Evolutionary conservation across 2,797 vertebrate genomes (phyloP).

Genomic region (Sus cebifrons): DNA sequence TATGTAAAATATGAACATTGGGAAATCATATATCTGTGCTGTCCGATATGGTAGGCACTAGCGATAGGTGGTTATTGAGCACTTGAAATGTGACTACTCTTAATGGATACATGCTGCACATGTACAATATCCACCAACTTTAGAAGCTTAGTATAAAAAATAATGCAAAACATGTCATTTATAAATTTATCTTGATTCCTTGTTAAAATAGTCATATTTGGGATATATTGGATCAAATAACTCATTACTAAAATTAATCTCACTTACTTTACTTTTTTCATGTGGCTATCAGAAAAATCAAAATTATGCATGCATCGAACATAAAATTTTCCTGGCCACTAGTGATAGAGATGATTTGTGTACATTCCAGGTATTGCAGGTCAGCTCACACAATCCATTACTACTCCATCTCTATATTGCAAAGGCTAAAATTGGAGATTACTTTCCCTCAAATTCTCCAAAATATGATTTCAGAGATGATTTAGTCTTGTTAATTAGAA

Average conservation of each 20-base stretch:
- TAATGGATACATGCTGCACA: rapidly evolving
- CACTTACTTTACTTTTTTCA: neutral
- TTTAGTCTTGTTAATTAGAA: neutral
- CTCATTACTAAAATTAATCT: neutral
- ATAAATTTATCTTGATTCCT: neutral
- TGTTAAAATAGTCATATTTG: neutral
- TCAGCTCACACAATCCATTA: neutral
- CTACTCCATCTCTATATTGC: neutral
- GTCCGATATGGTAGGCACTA: neutral
- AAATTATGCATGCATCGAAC: neutral
- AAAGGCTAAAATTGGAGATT: neutral
- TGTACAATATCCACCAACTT: neutral
- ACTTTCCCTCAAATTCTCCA: neutral
- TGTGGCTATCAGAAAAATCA: neutral
- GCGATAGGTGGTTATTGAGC: neutral
- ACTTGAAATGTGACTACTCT: neutral
- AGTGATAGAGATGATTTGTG: neutral
- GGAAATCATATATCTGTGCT: neutral
- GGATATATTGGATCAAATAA: neutral
- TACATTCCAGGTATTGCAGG: neutral
- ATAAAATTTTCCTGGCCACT: neutral
- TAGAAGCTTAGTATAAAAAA: neutral
- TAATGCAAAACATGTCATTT: neutral
- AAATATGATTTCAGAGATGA: neutral
- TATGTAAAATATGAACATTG: neutral